These are phyloP conservation scores for Cnemophilus loriae DNA, from an alignment of 2,113 vertebrate genomes.

Conservation along the genomic window DNA sequence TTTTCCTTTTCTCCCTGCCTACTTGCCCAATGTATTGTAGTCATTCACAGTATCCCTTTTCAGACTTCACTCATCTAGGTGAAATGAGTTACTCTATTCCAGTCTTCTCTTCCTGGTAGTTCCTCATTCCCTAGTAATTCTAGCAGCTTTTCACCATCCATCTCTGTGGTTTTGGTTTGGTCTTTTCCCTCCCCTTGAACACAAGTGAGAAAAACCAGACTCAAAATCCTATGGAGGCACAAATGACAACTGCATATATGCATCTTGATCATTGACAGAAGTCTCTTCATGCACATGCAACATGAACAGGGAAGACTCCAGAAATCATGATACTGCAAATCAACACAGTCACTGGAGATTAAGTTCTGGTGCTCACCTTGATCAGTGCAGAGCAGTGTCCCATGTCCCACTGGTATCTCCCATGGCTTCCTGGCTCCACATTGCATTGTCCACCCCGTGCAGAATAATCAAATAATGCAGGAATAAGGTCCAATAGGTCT, in stretches of 20 bases:
- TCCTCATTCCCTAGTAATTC: background rate
- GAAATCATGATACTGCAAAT: background rate
- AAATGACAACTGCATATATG: background rate
- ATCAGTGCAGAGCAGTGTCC: constrained; percentile 93
- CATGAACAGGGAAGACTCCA: background rate
- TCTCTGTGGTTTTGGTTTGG: background rate
- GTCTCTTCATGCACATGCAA: background rate
- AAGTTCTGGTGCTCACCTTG: constrained; percentile 76
- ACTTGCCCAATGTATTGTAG: background rate
- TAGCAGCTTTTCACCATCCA: background rate
- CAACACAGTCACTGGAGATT: background rate
- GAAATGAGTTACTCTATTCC: background rate
- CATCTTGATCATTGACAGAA: background rate
- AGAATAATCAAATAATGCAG: constrained; percentile 69
- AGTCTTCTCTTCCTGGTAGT: background rate
- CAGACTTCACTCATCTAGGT: background rate
- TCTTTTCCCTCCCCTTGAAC: background rate
- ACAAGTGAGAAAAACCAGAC: background rate
- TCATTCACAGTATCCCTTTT: background rate
- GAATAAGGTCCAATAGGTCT: constrained; percentile 89
- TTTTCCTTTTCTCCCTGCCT: background rate
- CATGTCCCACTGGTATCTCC: constrained; percentile 76
- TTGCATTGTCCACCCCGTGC: background rate
- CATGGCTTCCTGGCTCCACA: constrained; percentile 3
- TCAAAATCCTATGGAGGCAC: background rate